Base-by-base conservation (phyloP, 2,797 vertebrate genomes). In the Kryptolebias ocellatus region DNA sequence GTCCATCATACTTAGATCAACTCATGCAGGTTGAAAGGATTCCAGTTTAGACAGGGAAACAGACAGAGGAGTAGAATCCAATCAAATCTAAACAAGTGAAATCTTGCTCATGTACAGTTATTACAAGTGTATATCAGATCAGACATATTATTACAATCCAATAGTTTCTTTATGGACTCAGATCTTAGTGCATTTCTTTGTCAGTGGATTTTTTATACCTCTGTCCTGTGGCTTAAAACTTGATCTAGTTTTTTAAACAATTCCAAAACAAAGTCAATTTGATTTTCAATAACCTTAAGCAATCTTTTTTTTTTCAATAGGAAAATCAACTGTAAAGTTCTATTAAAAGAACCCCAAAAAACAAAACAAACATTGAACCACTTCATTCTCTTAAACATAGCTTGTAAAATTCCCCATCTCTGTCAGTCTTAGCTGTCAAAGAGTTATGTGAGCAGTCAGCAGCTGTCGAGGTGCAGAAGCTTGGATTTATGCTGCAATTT, bases 401-500 rank as follows among this genome's bases (percentile, higher is more conserved):
- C 47, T 54, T 20, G 57, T 66, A 57, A 44, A 50, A 31, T 49
- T 62, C 45, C 45, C 65, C 52, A 53, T 46, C 27, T 55, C 44
- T 3, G 9, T 72, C 65, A 65, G 58, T 39, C 65, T 82, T 57
- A 51, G 57, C 57, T 68, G 70, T 78, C 74, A 72, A 63, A 46
- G 53, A 56, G 65, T 58, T 77, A 28, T 66, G 68, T 44, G 62
- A 68, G 57, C 73, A 74, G 74, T 46, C 34, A 50, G 76, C 73
- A 78, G 70, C 81, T 88, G 84, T 74, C 83, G 77, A 70, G 70
- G 49, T 73, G 72, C 78, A 82, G 70, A 78, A 59, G 72, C 47
- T 18, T 46, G 69, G 83, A 90, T 92, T 89, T 86, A 89, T 83
- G 74, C 76, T 47, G 37, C 69, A 34, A 83, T 85, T 83, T 79